Conservation (phyloP, 2,113 vertebrate genomes). For the Dascyllus trimaculatus region DNA sequence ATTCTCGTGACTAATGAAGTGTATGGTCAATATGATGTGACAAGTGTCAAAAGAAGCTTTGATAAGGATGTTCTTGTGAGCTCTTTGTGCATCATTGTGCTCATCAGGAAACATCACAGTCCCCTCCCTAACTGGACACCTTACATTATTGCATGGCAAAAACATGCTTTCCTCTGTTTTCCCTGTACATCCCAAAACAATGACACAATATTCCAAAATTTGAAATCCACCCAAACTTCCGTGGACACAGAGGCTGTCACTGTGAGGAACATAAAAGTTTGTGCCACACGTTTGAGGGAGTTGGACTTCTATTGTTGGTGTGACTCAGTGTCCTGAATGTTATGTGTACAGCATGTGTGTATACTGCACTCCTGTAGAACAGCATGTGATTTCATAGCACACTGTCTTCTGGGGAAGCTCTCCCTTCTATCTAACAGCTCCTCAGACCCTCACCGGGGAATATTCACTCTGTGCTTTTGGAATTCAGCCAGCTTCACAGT, state of each 20-base stretch:
- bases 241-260: neutral
- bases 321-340: neutral
- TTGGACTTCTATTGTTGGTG: neutral
- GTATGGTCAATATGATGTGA: too few relatives aligned
- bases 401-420: neutral
- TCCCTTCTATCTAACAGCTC: neutral
- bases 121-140: too few relatives aligned
- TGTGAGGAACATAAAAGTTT: neutral
- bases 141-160: too few relatives aligned
- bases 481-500: conserved; percentile 16
- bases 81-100: too few relatives aligned
- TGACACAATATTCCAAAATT: too few relatives aligned
- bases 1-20: too few relatives aligned
- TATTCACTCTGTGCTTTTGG: neutral
- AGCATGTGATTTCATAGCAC: neutral
- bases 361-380: neutral
- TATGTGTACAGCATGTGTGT: conserved; percentile 7
- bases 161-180: too few relatives aligned
- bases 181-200: too few relatives aligned
- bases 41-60: too few relatives aligned
- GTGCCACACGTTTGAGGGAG: neutral
- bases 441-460: conserved; percentile 4
- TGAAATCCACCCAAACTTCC: neutral
- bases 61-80: too few relatives aligned
- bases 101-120: too few relatives aligned